phyloP scores from a whole-genome alignment of 2,113 vertebrate genomes.

The Saguinus imperator region DNA sequence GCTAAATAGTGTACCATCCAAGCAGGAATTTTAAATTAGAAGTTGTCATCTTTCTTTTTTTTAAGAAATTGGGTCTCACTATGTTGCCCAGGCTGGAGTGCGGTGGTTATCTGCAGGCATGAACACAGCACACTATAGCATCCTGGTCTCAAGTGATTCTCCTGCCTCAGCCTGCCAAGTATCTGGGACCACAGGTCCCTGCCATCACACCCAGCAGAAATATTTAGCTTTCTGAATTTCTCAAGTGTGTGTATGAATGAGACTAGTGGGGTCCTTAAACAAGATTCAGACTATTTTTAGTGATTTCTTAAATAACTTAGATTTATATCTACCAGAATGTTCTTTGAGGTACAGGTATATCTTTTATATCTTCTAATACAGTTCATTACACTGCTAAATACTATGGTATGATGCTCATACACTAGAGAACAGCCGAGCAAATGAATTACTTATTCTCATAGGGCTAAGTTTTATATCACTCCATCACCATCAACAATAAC shows the following conservation, averaged over 20 bases:
- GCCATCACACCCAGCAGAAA: background rate
- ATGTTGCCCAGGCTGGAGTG: background rate
- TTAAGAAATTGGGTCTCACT: background rate
- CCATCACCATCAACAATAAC: background rate
- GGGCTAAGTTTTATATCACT: background rate
- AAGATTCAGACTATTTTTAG: background rate
- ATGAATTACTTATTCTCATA: background rate
- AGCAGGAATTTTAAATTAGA: background rate
- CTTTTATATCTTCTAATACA: background rate
- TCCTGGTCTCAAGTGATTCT: background rate
- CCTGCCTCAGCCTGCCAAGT: background rate
- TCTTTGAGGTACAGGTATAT: background rate
- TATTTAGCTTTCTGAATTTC: background rate
- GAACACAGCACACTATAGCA: background rate
- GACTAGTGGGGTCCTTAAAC: background rate
- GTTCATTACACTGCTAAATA: constrained; percentile 25
- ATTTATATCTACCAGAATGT: background rate
- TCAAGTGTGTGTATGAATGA: background rate
- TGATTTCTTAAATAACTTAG: background rate
- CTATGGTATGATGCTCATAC: background rate
- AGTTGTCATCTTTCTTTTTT: background rate
- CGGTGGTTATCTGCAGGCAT: background rate
- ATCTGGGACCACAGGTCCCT: background rate
- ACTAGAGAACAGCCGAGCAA: background rate
- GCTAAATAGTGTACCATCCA: background rate